These are phyloP conservation scores for Gallinago stenura DNA, from an alignment of 2,797 vertebrate genomes.

Conservation along the genomic window DNA sequence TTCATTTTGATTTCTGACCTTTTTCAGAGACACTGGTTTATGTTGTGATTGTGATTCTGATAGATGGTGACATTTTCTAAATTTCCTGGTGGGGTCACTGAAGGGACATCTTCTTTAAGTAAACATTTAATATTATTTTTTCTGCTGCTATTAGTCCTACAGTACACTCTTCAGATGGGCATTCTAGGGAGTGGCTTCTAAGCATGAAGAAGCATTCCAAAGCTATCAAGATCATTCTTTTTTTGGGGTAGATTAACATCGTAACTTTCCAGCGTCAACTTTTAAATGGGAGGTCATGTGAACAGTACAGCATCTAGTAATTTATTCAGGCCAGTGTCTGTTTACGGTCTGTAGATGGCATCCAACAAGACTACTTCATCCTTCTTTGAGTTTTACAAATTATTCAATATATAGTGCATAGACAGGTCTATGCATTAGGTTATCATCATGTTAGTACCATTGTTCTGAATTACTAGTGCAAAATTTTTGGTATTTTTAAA, in stretches of 20 bases:
- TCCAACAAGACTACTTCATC: not conserved
- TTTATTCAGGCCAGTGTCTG: not conserved
- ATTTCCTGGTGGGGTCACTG: conserved; percentile 28
- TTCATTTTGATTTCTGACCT: conserved; percentile 55
- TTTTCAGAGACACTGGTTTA: conserved; percentile 17
- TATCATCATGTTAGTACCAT: not conserved
- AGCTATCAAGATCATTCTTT: not conserved
- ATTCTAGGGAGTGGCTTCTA: not conserved
- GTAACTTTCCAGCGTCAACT: not conserved
- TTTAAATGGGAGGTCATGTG: not conserved
- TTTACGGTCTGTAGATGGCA: not conserved
- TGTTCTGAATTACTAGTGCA: not conserved
- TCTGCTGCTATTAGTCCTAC: not conserved
- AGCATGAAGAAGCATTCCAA: not conserved
- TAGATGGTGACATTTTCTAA: conserved; percentile 60
- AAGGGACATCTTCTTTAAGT: conserved; percentile 14
- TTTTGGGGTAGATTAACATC: not conserved
- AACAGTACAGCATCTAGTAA: not conserved
- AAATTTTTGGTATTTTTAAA: not conserved
- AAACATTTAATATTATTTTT: not conserved
- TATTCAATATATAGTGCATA: not conserved
- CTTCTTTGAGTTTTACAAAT: not conserved
- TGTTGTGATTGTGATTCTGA: conserved; percentile 36
- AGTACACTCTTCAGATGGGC: not conserved
- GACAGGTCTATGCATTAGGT: not conserved